phyloP scores from a whole-genome alignment of 2,113 vertebrate species.

The Oriolus oriolus region DNA sequence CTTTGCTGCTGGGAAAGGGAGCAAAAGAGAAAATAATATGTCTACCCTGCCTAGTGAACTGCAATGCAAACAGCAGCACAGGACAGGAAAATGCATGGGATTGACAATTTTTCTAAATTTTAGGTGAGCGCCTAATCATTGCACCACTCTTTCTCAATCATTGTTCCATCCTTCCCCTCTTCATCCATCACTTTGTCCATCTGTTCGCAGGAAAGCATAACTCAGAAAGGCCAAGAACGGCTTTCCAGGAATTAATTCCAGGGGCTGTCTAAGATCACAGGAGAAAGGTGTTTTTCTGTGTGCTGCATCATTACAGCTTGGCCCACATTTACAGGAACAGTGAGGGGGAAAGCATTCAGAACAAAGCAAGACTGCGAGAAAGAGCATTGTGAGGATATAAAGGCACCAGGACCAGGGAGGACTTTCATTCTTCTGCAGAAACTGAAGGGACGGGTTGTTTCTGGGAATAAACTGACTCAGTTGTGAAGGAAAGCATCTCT shows the following conservation, averaged over 20 bases:
- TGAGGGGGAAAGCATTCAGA: neutral
- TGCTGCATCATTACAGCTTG: conserved; percentile 46
- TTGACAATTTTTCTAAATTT: neutral
- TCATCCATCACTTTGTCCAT: neutral
- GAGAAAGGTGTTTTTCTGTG: conserved; percentile 34
- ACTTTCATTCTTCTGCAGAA: neutral
- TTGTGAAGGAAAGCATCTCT: neutral
- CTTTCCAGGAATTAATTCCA: conserved; percentile 58
- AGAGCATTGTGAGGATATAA: neutral
- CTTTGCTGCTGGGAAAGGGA: neutral
- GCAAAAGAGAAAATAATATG: neutral
- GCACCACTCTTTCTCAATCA: neutral
- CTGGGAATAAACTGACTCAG: neutral
- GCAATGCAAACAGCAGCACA: neutral
- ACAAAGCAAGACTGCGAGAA: neutral
- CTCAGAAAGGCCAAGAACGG: neutral
- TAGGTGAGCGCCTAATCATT: neutral
- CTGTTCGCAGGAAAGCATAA: neutral
- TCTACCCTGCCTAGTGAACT: neutral
- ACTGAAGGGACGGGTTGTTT: neutral
- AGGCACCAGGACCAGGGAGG: neutral
- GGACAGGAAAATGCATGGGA: neutral
- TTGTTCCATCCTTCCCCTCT: neutral
- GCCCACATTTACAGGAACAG: conserved; percentile 42
- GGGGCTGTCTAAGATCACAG: conserved; percentile 38